phyloP scores from a whole-genome alignment of 2,113 vertebrate species.

The Onychorhynchus coronatus region DNA sequence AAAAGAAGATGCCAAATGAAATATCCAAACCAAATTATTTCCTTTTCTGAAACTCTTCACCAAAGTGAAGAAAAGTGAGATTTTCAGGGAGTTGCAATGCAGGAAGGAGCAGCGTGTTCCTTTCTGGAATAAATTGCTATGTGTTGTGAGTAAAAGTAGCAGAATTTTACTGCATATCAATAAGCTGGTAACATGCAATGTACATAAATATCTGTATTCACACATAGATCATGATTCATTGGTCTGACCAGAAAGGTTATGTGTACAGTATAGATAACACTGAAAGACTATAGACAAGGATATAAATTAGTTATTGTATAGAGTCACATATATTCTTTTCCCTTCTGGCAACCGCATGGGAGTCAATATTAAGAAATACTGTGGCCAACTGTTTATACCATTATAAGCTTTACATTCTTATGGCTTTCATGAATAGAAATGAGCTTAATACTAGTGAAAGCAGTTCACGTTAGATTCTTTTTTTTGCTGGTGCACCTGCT shows the following conservation, averaged over 20 bases:
- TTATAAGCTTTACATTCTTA: neutral
- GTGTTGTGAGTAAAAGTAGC: neutral
- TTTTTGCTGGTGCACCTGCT: neutral
- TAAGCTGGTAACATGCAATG: neutral
- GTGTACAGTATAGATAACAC: neutral
- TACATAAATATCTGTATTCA: neutral
- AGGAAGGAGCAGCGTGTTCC: neutral
- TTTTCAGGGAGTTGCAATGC: neutral
- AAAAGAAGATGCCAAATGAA: neutral
- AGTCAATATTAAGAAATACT: neutral
- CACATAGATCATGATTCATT: neutral
- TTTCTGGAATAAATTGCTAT: neutral
- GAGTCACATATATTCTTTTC: neutral
- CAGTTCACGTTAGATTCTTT: neutral
- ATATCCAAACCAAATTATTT: neutral
- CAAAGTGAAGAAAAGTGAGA: neutral
- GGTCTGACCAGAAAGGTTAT: neutral
- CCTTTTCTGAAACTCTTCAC: neutral
- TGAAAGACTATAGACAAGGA: neutral
- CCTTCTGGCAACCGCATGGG: neutral
- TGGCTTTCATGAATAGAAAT: neutral
- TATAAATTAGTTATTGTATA: constrained; percentile 7
- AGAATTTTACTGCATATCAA: neutral
- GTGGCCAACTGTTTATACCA: neutral
- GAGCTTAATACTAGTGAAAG: neutral